Evolutionary conservation across 1,140 invertebrate species (phyloP).

Genomic region (Sitobion miscanthi): DNA sequence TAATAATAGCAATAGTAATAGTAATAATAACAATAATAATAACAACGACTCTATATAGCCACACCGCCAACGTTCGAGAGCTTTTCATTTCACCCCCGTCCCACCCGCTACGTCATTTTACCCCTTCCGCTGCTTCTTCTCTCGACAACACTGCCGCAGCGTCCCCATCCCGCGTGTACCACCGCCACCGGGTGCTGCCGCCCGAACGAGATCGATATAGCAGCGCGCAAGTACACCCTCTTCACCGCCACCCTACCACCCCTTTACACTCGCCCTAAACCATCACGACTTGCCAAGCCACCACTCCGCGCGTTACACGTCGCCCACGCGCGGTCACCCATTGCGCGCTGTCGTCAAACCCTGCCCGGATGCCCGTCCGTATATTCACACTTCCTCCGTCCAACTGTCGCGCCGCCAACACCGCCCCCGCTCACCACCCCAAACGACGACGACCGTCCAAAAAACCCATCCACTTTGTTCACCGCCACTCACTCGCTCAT

Average conservation of each 20-base stretch:
- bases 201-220: conserved; percentile 67
- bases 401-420: conserved; percentile 3
- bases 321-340: conserved; percentile 32
- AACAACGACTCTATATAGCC: background rate
- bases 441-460: background rate
- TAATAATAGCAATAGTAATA: background rate
- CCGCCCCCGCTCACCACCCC: background rate
- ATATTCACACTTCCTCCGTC: conserved; percentile 9
- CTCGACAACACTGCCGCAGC: conserved; percentile 11
- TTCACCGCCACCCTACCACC: background rate
- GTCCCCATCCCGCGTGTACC: conserved; percentile 60
- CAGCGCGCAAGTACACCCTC: conserved; percentile 62
- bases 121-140: background rate
- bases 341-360: conserved; percentile 57
- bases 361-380: conserved; percentile 57
- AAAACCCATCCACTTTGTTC: conserved; percentile 21
- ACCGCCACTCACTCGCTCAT: background rate
- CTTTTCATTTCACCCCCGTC: conserved; percentile 22
- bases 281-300: conserved; percentile 63
- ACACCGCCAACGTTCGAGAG: background rate
- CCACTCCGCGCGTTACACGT: conserved; percentile 58
- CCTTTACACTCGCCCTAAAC: conserved; percentile 45
- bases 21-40: background rate
- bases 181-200: conserved; percentile 64
- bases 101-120: background rate